A percentile compares a stretch with the other conserved stretches of the same genome.
These are phyloP conservation scores for Zootoca vivipara DNA, from an alignment of 2,113 vertebrate genomes.

Conservation along the genomic window DNA sequence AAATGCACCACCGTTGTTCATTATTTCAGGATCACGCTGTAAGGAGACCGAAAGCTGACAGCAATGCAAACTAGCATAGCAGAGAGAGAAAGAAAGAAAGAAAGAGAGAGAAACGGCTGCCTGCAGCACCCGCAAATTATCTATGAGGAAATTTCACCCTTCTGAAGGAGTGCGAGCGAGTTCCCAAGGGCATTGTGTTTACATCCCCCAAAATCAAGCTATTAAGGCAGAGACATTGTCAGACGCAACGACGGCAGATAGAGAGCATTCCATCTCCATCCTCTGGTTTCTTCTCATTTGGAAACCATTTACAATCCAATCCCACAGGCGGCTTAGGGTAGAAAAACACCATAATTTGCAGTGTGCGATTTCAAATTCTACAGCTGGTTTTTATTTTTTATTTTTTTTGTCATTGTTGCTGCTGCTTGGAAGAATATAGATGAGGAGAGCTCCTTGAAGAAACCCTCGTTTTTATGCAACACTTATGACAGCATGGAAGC, in stretches of 20 bases:
- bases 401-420: not conserved
- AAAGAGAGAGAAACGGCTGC: not conserved
- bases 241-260: not conserved
- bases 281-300: not conserved
- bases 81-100: too few species aligned
- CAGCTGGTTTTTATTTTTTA: not conserved
- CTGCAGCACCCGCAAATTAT: not conserved
- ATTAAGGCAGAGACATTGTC: not conserved
- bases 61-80: not conserved
- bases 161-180: not conserved
- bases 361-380: not conserved
- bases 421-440: not conserved
- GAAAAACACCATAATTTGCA: slow-evolving; percentile 9
- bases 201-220: not conserved
- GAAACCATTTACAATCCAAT: slow-evolving; percentile 7
- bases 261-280: not conserved
- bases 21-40: not conserved
- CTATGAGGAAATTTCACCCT: not conserved
- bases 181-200: not conserved
- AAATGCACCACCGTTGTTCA: not conserved
- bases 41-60: not conserved
- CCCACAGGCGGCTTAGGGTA: not conserved
- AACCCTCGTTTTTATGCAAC: not conserved
- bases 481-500: not conserved
- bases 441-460: not conserved